Evolutionary conservation across 2,797 vertebrate species (phyloP).

Genomic region (Chlorospingus flavigularis): DNA sequence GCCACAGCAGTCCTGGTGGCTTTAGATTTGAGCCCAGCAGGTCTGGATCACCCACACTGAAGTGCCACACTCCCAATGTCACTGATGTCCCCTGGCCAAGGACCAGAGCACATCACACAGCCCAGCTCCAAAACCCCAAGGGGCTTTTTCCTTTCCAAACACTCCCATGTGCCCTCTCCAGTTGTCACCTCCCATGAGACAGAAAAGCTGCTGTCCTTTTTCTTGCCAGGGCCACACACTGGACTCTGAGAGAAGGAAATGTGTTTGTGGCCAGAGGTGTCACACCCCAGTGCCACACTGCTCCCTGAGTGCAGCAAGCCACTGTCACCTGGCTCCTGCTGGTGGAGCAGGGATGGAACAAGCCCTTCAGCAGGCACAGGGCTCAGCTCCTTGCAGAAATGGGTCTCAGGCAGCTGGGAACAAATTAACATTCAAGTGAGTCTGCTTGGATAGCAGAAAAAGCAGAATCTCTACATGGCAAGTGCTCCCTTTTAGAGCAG

Average conservation of each 20-base stretch:
- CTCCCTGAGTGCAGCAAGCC: background rate
- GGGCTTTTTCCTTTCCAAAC: background rate
- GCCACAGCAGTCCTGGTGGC: background rate
- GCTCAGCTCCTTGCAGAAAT: background rate
- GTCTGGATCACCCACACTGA: background rate
- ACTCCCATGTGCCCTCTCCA: background rate
- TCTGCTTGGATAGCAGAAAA: slow-evolving; percentile 36
- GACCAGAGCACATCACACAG: background rate
- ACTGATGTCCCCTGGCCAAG: background rate
- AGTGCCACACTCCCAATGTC: background rate
- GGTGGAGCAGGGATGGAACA: background rate
- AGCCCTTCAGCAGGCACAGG: rapidly evolving
- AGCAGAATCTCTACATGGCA: background rate
- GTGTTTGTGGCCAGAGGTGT: background rate
- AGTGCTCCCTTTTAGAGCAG: slow-evolving; percentile 13
- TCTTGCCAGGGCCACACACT: background rate
- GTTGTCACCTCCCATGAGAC: background rate
- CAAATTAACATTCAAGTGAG: slow-evolving; percentile 31
- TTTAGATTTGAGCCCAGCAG: background rate
- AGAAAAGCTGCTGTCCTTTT: background rate
- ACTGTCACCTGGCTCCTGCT: rapidly evolving
- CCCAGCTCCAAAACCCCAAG: background rate
- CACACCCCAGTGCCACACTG: background rate
- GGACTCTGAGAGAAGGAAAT: background rate
- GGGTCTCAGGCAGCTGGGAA: background rate